Evolutionary conservation across 2,888 invertebrate species (phyloP), one percentile per base, ranked within the genome.

Genomic region (Pecten maximus): DNA sequence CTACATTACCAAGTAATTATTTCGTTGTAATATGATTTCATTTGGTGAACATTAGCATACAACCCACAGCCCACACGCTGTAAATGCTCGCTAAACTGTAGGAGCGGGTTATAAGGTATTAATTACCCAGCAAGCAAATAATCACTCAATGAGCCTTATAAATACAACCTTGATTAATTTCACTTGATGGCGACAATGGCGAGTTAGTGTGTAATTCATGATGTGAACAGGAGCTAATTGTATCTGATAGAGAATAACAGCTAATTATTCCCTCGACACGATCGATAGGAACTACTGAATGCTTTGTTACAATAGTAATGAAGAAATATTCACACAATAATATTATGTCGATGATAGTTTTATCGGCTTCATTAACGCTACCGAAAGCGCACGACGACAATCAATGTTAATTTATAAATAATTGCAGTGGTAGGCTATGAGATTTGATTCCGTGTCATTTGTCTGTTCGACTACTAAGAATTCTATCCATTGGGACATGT

Each of bases 291-390:
- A 35, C 28, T 10, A 74, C 74, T 12, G 10, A 28, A 0, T 6
- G 28, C 35, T 35, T 74, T 74, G 74, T 74, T 0, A 35, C 74
- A 1, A 6, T 35, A 8, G 35, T 74, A 74, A 74, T 74, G 74
- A 74, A 74, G 54, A 54, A 54, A 54, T 19, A 54, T 15, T 74
- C 74, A 35, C 74, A 74, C 74, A 28, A 74, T 74, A 74, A 74
- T 74, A 74, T 35, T 74, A 74, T 74, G 35, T 35, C 35, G 74
- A 74, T 74, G 74, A 35, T 23, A 74, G 12, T 74, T 74, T 74
- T 74, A 74, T 74, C 74, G 74, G 35, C 74, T 74, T 74, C 74
- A 74, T 74, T 74, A 74, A 35, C 74, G 74, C 74, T 10, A 74
- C 35, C 74, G 35, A 35, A 74, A 74, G 74, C 74, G 35, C 35